Percentiles rank a stretch among this genome's conserved stretches.
Conservation (phyloP, 2,888 invertebrate genomes). For the Lithophane ornitopus region DNA sequence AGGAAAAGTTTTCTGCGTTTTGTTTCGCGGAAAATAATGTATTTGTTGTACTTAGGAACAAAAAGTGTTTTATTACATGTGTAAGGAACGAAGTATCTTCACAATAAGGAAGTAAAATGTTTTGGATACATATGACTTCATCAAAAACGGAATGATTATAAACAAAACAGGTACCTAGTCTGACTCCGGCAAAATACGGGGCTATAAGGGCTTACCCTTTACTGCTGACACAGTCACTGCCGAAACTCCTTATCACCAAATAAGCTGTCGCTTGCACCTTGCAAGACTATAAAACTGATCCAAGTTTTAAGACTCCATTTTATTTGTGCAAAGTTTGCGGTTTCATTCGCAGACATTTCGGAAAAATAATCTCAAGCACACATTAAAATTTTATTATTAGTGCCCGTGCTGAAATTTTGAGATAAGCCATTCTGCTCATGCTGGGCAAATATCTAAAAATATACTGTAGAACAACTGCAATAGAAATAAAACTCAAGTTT, state of each 20-base stretch:
- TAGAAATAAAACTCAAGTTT: constrained; percentile 43
- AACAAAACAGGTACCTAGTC: not conserved
- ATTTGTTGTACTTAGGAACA: constrained; percentile 27
- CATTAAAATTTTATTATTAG: constrained; percentile 57
- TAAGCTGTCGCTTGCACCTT: constrained; percentile 33
- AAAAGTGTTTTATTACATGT: constrained; percentile 16
- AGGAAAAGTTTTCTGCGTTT: constrained; percentile 56
- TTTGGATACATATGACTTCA: not conserved
- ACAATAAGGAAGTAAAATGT: not conserved
- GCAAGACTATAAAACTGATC: constrained; percentile 35
- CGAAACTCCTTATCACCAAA: constrained; percentile 30
- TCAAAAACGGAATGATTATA: not conserved
- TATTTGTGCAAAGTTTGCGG: constrained; percentile 36
- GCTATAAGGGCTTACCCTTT: not conserved
- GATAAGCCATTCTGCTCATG: constrained; percentile 28
- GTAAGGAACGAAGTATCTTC: not conserved
- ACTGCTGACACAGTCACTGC: constrained; percentile 9
- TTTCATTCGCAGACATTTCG: constrained; percentile 31
- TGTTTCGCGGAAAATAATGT: constrained; percentile 40
- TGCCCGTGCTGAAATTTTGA: constrained; percentile 38
- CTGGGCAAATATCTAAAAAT: constrained; percentile 33
- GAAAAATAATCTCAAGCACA: constrained; percentile 55
- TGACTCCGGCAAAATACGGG: not conserved
- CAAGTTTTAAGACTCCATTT: constrained; percentile 33
- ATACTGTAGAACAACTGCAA: constrained; percentile 20